Conservation (phyloP, 2,113 vertebrate genomes). For the Amphiprion ocellaris region DNA sequence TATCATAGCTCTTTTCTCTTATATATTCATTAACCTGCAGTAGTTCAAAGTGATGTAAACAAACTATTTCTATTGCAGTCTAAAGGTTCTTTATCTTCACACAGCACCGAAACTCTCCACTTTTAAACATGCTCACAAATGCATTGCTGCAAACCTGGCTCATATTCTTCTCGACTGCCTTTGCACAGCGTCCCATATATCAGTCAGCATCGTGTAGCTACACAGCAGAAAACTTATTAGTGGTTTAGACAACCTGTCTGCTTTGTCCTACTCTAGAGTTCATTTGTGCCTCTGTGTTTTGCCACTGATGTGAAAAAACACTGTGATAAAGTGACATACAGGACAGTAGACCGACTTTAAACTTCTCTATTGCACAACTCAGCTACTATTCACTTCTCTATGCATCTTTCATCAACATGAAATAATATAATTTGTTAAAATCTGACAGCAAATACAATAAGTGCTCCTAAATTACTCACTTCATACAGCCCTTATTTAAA, state of each 20-base stretch:
- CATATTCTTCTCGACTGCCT: not conserved
- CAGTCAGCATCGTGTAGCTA: slow-evolving; percentile 1
- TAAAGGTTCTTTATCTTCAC: not conserved
- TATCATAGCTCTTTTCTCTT: slow-evolving; percentile 2
- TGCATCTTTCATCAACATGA: slow-evolving; percentile 22
- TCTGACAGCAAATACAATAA: slow-evolving; percentile 47
- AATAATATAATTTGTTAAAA: slow-evolving; percentile 32
- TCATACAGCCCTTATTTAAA: slow-evolving; percentile 76
- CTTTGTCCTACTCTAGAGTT: slow-evolving; percentile 1
- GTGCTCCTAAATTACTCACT: slow-evolving; percentile 29
- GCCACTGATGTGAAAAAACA: slow-evolving; percentile 14
- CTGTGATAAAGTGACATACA: slow-evolving; percentile 21
- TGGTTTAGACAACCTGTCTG: slow-evolving; percentile 18
- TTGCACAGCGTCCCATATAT: not conserved
- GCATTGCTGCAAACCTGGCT: not conserved
- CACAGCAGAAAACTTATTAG: slow-evolving; percentile 2
- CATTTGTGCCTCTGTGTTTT: slow-evolving; percentile 23
- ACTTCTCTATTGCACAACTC: slow-evolving; percentile 36
- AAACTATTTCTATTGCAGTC: not conserved
- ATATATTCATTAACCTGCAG: slow-evolving; percentile 3
- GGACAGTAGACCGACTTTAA: not conserved
- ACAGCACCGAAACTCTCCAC: not conserved
- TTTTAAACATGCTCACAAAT: slow-evolving; percentile 5
- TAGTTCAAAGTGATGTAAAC: not conserved
- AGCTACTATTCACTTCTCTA: slow-evolving; percentile 3